Evolutionary conservation across 2,797 vertebrate species (phyloP).

Genomic region (Leontocebus nigricollis): DNA sequence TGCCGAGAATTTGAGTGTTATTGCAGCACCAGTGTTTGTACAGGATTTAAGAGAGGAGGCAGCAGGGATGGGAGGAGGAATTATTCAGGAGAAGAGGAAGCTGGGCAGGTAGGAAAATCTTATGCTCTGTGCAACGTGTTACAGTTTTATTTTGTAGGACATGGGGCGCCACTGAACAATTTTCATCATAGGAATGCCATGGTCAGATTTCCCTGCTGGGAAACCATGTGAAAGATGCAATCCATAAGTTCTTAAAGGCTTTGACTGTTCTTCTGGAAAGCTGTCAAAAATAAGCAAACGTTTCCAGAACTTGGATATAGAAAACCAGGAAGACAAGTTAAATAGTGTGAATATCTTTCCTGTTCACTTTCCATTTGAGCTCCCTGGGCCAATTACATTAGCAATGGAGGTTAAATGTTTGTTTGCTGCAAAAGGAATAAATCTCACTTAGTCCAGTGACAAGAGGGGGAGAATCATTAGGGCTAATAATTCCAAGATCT

Average conservation of each 20-base stretch:
- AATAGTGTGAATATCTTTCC: background rate
- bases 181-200: background rate
- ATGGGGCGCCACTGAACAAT: background rate
- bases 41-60: background rate
- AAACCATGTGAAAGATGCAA: too few species aligned
- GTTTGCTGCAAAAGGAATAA: background rate
- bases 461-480: background rate
- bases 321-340: background rate
- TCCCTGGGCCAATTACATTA: background rate
- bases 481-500: background rate
- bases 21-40: fast-evolving
- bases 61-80: too few species aligned
- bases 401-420: background rate
- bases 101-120: background rate
- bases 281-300: background rate
- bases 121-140: background rate
- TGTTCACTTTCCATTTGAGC: background rate
- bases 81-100: background rate
- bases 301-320: background rate
- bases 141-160: background rate
- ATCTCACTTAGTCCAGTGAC: background rate
- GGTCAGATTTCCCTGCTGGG: background rate
- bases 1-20: background rate
- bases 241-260: background rate
- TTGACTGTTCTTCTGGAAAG: background rate